phyloP scores from a whole-genome alignment of 2,888 invertebrate species.

The Macrosoma leucophasiata region DNA sequence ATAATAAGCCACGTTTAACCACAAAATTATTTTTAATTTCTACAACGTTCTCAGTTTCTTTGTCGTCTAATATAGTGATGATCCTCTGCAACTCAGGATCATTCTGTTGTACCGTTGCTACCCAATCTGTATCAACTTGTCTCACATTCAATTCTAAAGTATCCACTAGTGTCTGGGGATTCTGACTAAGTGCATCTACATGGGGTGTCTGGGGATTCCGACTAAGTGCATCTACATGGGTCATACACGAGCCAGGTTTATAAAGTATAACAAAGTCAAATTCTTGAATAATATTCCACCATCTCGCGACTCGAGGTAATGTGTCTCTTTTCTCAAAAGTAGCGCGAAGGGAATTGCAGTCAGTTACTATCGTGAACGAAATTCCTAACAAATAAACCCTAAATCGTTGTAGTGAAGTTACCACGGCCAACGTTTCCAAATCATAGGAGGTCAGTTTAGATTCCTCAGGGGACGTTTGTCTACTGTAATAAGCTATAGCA shows the following conservation, averaged over 20 bases:
- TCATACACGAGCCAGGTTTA: slow-evolving; percentile 19
- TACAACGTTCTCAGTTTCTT: slow-evolving; percentile 7
- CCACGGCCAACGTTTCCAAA: slow-evolving; percentile 21
- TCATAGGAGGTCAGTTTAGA: slow-evolving; percentile 7
- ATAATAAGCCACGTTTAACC: too few species aligned
- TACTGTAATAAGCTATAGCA: slow-evolving; percentile 27
- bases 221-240: slow-evolving; percentile 22
- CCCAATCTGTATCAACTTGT: slow-evolving; percentile 5
- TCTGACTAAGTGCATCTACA: too few species aligned
- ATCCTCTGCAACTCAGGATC: slow-evolving; percentile 10
- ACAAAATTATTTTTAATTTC: too few species aligned
- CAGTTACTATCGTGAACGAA: slow-evolving; percentile 18
- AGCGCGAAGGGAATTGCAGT: slow-evolving; percentile 20
- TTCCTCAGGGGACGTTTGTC: slow-evolving; percentile 23
- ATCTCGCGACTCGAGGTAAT: slow-evolving; percentile 22
- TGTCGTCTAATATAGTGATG: slow-evolving; percentile 5
- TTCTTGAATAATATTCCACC: slow-evolving; percentile 24
- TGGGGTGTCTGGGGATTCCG: slow-evolving; percentile 17
- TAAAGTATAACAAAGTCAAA: slow-evolving; percentile 16
- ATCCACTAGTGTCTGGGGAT: too few species aligned
- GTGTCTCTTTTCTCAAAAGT: slow-evolving; percentile 22
- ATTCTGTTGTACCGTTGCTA: slow-evolving; percentile 8
- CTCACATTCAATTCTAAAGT: slow-evolving; percentile 10
- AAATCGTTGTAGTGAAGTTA: slow-evolving; percentile 13
- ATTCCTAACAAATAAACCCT: slow-evolving; percentile 18